Evolutionary conservation across 2,888 invertebrate genomes (phyloP).

Genomic region (Chymomyza caudatula): DNA sequence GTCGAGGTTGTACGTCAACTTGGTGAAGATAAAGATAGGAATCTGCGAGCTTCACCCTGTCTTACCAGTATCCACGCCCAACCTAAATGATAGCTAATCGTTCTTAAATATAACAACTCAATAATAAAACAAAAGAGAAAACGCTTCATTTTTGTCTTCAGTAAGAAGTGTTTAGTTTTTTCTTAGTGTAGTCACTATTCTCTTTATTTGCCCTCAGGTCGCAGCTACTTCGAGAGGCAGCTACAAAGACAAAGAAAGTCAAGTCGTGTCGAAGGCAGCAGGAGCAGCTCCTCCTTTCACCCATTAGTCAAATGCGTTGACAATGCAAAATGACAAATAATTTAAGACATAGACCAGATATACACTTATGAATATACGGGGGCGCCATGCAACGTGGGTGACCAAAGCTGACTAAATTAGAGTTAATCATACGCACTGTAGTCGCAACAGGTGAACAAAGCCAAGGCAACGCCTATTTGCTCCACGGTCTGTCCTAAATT

Average conservation of each 20-base stretch:
- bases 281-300: neutral
- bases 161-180: neutral
- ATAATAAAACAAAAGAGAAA: too few species aligned
- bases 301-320: neutral
- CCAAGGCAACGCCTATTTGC: neutral
- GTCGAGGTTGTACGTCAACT: too few species aligned
- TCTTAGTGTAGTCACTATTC: neutral
- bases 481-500: slow-evolving; percentile 20
- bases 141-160: too few species aligned
- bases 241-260: slow-evolving; percentile 10
- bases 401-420: neutral
- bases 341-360: slow-evolving; percentile 25
- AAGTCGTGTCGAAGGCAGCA: slow-evolving; percentile 11
- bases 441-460: neutral
- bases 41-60: too few species aligned
- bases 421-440: neutral
- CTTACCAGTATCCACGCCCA: too few species aligned
- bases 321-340: slow-evolving; percentile 59
- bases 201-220: neutral
- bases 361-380: neutral
- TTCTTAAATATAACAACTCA: too few species aligned
- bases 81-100: too few species aligned
- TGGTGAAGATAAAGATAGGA: too few species aligned
- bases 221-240: neutral
- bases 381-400: neutral